A percentile compares a stretch with the other conserved stretches of the same genome.
phyloP scores from a whole-genome alignment of 2,888 invertebrate species.

The Achlya flavicornis region DNA sequence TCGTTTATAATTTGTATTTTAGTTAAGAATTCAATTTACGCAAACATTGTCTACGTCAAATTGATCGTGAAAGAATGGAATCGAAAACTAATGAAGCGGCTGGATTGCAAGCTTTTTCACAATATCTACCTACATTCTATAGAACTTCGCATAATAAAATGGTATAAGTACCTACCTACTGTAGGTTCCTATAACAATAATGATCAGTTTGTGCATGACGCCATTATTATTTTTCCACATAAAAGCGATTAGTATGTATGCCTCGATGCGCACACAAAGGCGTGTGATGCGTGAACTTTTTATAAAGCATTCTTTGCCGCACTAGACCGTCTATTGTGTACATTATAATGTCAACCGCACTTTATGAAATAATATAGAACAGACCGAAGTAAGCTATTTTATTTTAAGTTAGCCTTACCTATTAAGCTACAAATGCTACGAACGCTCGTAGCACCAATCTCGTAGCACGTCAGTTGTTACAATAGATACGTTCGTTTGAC shows the following conservation, averaged over 20 bases:
- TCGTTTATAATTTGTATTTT: slow-evolving; percentile 1
- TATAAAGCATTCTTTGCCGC: slow-evolving; percentile 56
- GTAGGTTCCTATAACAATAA: background rate
- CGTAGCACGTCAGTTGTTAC: too few species aligned
- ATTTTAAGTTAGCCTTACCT: background rate
- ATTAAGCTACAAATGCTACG: background rate
- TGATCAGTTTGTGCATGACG: slow-evolving; percentile 22
- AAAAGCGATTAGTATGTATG: slow-evolving; percentile 63
- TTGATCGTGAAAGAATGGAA: slow-evolving; percentile 15
- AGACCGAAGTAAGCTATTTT: too few species aligned
- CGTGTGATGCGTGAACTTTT: slow-evolving; percentile 51
- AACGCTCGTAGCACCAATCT: background rate
- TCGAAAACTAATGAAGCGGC: slow-evolving; percentile 19
- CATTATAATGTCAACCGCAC: slow-evolving; percentile 58
- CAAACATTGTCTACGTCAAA: slow-evolving; percentile 12
- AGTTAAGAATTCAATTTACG: slow-evolving; percentile 12
- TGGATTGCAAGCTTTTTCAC: slow-evolving; percentile 13
- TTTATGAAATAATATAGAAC: slow-evolving; percentile 32
- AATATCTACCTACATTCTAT: slow-evolving; percentile 14
- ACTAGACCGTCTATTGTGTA: slow-evolving; percentile 28
- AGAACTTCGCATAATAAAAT: background rate
- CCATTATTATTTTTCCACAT: slow-evolving; percentile 53
- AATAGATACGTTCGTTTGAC: too few species aligned
- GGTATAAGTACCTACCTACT: too few species aligned
- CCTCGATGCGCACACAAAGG: slow-evolving; percentile 69